Evolutionary conservation across 1,140 invertebrate genomes (phyloP).

Genomic region (Lepidurus couesii): DNA sequence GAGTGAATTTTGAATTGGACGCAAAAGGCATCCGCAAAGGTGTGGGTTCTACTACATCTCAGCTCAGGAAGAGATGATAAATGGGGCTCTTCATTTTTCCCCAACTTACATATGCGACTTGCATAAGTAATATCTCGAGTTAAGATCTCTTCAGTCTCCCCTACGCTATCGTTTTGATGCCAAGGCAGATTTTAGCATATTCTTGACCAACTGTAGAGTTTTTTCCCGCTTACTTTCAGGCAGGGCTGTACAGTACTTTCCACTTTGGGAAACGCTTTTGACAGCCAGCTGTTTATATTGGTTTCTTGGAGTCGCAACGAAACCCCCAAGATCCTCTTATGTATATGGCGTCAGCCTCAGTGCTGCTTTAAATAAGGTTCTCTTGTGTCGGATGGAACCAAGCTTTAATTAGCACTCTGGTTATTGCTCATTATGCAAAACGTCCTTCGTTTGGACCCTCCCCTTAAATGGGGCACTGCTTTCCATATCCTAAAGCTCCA

Average conservation of each 20-base stretch:
- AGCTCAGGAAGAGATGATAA: background rate
- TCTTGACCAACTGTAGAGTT: background rate
- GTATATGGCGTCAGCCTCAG: constrained; percentile 1
- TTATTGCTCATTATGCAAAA: constrained; percentile 22
- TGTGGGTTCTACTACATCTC: background rate
- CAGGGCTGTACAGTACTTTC: background rate
- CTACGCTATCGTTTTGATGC: background rate
- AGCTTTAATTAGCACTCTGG: constrained; percentile 14
- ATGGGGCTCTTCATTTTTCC: background rate
- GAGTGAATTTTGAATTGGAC: background rate
- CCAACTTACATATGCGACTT: background rate
- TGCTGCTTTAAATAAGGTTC: background rate
- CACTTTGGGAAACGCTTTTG: background rate
- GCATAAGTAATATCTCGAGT: constrained; percentile 3
- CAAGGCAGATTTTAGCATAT: background rate
- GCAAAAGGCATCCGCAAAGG: background rate
- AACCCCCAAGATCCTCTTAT: background rate
- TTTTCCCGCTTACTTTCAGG: background rate
- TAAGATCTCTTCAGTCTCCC: background rate
- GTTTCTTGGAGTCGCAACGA: background rate
- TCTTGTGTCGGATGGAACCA: constrained; percentile 1
- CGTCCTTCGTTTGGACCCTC: background rate
- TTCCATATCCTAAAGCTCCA: constrained; percentile 4
- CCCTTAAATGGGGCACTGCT: constrained; percentile 5
- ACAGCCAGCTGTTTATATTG: background rate